A percentile compares a stretch with the other conserved stretches of the same genome.
These are phyloP conservation scores for Calliphora vomitoria DNA, from an alignment of 2,888 invertebrate genomes.

Conservation along the genomic window DNA sequence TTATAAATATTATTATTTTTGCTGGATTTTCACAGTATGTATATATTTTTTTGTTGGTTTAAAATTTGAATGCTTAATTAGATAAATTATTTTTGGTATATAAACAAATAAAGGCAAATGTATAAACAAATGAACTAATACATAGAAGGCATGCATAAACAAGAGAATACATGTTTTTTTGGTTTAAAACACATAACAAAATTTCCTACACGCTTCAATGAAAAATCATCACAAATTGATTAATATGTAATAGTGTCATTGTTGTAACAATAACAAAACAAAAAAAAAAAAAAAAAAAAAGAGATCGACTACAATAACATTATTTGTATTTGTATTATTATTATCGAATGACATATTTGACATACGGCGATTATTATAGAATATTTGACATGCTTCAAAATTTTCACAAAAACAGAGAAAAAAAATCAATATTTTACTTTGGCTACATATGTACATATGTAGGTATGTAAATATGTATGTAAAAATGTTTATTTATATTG, in stretches of 20 bases:
- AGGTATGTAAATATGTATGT: background rate
- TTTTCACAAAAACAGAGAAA: no score
- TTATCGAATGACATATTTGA: constrained; percentile 56
- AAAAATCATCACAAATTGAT: constrained; percentile 51
- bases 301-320: constrained; percentile 9
- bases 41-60: constrained; percentile 36
- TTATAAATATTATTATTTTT: background rate
- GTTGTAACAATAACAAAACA: constrained; percentile 13
- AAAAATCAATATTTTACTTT: background rate
- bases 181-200: background rate
- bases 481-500: constrained; percentile 18
- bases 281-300: background rate
- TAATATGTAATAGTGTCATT: constrained; percentile 40
- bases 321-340: background rate
- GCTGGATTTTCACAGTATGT: constrained; percentile 14
- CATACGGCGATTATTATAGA: constrained; percentile 42
- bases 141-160: constrained; percentile 4
- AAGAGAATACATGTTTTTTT: constrained; percentile 23
- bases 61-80: constrained; percentile 71
- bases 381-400: constrained; percentile 47
- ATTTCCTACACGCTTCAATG: constrained; percentile 47
- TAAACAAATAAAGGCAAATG: constrained; percentile 2
- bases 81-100: constrained; percentile 36
- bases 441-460: background rate
- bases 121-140: no score